These are phyloP conservation scores for Biston stratarius DNA, from an alignment of 2,888 invertebrate species.

Conservation along the genomic window DNA sequence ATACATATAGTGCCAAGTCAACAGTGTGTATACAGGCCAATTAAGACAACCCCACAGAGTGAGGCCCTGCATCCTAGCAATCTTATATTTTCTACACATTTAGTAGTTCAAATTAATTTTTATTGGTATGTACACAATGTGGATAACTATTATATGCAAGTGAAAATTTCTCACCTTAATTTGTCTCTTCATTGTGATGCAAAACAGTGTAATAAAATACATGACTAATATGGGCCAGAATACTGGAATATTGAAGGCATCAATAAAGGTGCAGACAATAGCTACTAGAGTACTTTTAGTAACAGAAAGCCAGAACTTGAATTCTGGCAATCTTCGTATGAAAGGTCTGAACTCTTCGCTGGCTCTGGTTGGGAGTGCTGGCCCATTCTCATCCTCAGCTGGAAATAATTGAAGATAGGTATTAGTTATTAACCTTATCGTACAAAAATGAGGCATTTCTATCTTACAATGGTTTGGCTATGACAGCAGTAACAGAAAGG, in stretches of 20 bases:
- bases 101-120: no score
- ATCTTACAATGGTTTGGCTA: neutral
- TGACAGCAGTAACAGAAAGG: no score
- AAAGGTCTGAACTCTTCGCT: conserved; percentile 99
- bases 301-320: conserved; percentile 99
- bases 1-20: no score
- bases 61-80: no score
- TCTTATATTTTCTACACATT: no score
- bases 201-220: conserved; percentile 99
- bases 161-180: conserved; percentile 92
- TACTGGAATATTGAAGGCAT: conserved; percentile 99
- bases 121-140: no score
- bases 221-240: conserved; percentile 99
- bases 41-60: no score
- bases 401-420: conserved; percentile 35
- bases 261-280: conserved; percentile 97
- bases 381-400: conserved; percentile 91
- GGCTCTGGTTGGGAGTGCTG: conserved; percentile 96
- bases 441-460: neutral
- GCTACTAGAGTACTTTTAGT: conserved; percentile 97
- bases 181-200: conserved; percentile 99
- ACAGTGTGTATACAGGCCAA: no score
- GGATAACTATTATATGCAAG: neutral
- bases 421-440: conserved; percentile 9
- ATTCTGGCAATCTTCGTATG: conserved; percentile 98